Conservation (phyloP, 1,140 invertebrate species). For the Episyrphus balteatus region DNA sequence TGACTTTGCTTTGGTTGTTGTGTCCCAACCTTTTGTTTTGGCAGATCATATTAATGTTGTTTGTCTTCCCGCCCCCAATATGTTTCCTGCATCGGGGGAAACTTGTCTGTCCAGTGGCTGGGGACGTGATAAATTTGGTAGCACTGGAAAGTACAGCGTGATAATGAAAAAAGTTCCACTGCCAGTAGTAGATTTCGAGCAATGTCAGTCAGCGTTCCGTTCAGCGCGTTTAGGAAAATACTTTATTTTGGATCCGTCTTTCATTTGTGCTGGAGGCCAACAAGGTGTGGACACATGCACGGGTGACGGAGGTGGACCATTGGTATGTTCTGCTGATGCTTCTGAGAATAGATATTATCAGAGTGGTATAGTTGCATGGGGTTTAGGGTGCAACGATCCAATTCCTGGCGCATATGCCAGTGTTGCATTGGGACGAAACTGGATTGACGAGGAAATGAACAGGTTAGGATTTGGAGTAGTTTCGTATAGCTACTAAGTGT, state of each 20-base stretch:
- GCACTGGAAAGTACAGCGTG: constrained; percentile 50
- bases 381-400: constrained; percentile 47
- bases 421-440: constrained; percentile 51
- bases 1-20: constrained; percentile 47
- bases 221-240: constrained; percentile 38
- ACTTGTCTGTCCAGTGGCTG: constrained; percentile 71
- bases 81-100: constrained; percentile 34
- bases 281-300: constrained; percentile 60
- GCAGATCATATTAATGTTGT: constrained; percentile 53
- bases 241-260: constrained; percentile 42
- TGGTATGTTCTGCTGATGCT: constrained; percentile 48
- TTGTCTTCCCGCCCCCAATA: constrained; percentile 41
- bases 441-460: constrained; percentile 59
- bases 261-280: constrained; percentile 53
- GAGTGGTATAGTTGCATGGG: constrained; percentile 60
- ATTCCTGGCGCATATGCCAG: constrained; percentile 72
- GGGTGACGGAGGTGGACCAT: constrained; percentile 65
- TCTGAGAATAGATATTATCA: constrained; percentile 44
- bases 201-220: constrained; percentile 39
- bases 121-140: constrained; percentile 70
- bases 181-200: constrained; percentile 38
- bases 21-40: constrained; percentile 41
- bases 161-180: constrained; percentile 54
- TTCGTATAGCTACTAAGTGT: constrained; percentile 28
- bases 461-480: constrained; percentile 36